Evolutionary conservation across 2,797 vertebrate species (phyloP).

Genomic region (Poliocrania exsul): DNA sequence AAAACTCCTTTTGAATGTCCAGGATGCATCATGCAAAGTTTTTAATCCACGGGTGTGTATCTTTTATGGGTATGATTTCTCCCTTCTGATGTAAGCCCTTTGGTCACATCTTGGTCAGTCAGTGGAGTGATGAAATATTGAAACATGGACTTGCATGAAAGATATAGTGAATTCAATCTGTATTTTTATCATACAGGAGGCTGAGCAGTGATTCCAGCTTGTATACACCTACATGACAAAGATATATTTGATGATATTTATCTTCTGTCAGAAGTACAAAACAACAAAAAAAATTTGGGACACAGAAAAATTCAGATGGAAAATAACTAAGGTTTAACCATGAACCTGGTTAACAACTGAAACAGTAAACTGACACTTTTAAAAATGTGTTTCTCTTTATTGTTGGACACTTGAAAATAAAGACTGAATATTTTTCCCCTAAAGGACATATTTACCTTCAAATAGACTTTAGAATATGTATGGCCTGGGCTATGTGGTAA

Average conservation of each 20-base stretch:
- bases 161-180: not conserved
- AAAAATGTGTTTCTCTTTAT: not conserved
- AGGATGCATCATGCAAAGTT: not conserved
- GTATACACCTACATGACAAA: not conserved
- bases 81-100: not conserved
- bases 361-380: not conserved
- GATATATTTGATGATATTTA: not conserved
- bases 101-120: constrained; percentile 30
- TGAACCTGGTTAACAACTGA: not conserved
- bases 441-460: not conserved
- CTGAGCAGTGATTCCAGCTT: not conserved
- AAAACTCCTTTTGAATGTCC: not conserved
- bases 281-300: not conserved
- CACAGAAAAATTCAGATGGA: not conserved
- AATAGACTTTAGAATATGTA: not conserved
- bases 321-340: not conserved
- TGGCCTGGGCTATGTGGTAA: not conserved
- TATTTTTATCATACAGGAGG: not conserved
- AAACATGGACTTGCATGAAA: not conserved
- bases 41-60: not conserved
- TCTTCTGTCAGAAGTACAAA: not conserved
- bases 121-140: constrained; percentile 12
- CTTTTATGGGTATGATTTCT: not conserved
- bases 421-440: not conserved
- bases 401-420: not conserved